These are phyloP conservation scores for Zosterops lateralis DNA, from an alignment of 2,113 vertebrate genomes.

Conservation along the genomic window DNA sequence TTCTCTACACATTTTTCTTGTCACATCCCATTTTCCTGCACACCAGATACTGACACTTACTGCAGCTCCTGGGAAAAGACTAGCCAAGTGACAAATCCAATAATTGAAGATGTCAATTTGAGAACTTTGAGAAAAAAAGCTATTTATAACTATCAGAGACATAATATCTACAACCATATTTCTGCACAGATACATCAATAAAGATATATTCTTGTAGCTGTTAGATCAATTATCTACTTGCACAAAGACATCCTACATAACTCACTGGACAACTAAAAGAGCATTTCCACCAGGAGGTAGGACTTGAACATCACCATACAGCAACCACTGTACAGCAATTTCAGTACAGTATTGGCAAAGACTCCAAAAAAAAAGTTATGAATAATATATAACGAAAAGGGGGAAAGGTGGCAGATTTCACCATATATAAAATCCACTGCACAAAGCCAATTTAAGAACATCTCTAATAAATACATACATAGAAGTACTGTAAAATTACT, in stretches of 20 bases:
- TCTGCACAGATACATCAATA: not conserved
- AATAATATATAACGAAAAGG: not conserved
- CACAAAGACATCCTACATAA: not conserved
- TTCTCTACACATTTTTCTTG: not conserved
- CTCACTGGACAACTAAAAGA: not conserved
- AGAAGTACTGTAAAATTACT: not conserved
- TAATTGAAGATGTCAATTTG: not conserved
- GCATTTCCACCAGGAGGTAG: not conserved
- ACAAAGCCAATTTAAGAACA: not conserved
- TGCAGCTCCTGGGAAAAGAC: not conserved
- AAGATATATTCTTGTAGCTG: not conserved
- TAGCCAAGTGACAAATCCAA: not conserved
- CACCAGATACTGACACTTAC: not conserved
- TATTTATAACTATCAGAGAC: not conserved
- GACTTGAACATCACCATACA: not conserved
- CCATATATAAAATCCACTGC: not conserved
- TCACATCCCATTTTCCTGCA: not conserved
- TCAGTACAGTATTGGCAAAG: not conserved
- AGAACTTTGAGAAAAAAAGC: not conserved
- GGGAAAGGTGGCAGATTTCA: not conserved
- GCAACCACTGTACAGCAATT: not conserved
- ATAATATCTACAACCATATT: not conserved
- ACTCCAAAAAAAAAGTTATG: not conserved
- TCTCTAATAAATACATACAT: not conserved
- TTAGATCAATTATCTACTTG: not conserved